Evolutionary conservation across 2,113 vertebrate species (phyloP), one percentile per base, ranked within the genome.

Genomic region (Talpa occidentalis): DNA sequence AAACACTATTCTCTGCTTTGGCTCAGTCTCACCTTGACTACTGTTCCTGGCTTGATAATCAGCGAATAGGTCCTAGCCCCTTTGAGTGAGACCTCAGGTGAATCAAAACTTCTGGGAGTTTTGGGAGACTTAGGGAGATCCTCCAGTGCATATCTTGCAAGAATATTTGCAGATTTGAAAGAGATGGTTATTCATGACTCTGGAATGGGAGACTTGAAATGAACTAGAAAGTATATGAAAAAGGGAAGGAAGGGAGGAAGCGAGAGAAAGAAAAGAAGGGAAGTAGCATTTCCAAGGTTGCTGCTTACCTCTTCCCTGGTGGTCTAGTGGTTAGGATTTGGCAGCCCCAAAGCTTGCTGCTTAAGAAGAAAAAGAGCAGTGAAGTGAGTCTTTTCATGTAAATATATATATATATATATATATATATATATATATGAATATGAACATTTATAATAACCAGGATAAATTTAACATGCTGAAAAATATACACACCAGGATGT

Each of bases 391-490:
- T 66, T 67, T 81, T 80, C 28, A n/a, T 1, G 52, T 28, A 91
- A 72, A 73, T 54, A 73, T 22, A 40, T 40, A 26, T 37, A 21
- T 40, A 77, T 72, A 40, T 4, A 26, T 40, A 72, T 72, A 72
- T 22, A 56, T 21, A 56, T 66, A 73, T 52, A 73, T 22, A 40
- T 26, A 62, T 62, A 35, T 52, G 59, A 89, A 81, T 37, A 81
- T 4, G 60, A 79, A 82, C 88, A 28, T 81, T 52, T 22, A 4
- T 66, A 60, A 78, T 3, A 49, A 47, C 49, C 30, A 66, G 52
- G 70, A 79, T 83, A 93, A 77, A 62, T 70, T 73, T 81, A 94
- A 94, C 30, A 64, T 37, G n/a, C 30, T 21, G 66, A 83, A 60
- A 69, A 60, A 77, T 22, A 77, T 2, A 70, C 69, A 62, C 12